Evolutionary conservation across 2,797 vertebrate genomes (phyloP).

Genomic region (Dallia pectoralis): DNA sequence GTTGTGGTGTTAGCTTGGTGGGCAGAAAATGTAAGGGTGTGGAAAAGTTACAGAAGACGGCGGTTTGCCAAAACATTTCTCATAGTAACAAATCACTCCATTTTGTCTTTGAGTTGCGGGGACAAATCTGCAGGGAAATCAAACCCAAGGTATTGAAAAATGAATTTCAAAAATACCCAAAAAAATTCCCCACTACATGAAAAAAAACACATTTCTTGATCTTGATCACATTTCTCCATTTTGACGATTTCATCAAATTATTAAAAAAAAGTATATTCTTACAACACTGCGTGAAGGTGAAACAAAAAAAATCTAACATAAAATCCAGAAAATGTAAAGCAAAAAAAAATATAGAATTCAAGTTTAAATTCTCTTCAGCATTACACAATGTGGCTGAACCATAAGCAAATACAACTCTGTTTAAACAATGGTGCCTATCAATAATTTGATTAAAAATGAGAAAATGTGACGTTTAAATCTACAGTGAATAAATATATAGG

Average conservation of each 20-base stretch:
- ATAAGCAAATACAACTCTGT: conserved; percentile 22
- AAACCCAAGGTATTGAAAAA: conserved; percentile 20
- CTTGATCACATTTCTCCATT: conserved; percentile 40
- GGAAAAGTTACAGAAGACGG: conserved; percentile 18
- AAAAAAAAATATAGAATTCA: conserved; percentile 33
- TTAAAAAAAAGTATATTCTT: conserved; percentile 41
- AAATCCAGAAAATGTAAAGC: conserved; percentile 41
- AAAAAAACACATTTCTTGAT: conserved; percentile 41
- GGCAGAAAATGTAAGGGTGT: background rate
- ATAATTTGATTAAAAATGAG: conserved; percentile 35
- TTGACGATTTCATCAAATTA: conserved; percentile 22
- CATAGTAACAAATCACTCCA: conserved; percentile 33
- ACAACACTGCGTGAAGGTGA: conserved; percentile 67
- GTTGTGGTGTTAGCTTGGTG: conserved; percentile 9
- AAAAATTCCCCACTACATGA: conserved; percentile 41
- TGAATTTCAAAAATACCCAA: conserved; percentile 37
- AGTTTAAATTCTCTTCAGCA: conserved; percentile 35
- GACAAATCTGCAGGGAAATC: conserved; percentile 34
- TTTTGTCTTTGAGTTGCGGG: conserved; percentile 40
- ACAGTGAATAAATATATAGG: conserved; percentile 42
- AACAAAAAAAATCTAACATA: conserved; percentile 26
- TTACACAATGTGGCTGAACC: conserved; percentile 39
- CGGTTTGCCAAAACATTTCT: conserved; percentile 30
- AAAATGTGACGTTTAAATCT: conserved; percentile 16
- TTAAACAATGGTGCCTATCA: conserved; percentile 36